A percentile compares a stretch with the other conserved stretches of the same genome.
phyloP scores from a whole-genome alignment of 2,113 vertebrate species.

The Epinephelus cyanopodus region DNA sequence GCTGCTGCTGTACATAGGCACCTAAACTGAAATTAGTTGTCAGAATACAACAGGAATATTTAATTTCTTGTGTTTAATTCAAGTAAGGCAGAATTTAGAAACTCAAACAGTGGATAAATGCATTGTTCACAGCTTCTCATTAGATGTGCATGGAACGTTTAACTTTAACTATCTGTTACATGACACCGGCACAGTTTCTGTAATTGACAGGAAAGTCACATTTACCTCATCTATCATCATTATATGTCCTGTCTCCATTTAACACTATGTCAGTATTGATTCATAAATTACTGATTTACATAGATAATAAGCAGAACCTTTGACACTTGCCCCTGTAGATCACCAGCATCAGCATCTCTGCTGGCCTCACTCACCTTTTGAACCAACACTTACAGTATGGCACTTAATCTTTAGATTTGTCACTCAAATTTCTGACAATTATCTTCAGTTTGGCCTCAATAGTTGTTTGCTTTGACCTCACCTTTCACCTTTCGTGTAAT shows the following conservation, averaged over 20 bases:
- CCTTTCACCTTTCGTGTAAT: constrained; percentile 53
- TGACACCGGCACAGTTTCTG: not conserved
- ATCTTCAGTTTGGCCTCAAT: not conserved
- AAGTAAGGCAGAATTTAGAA: not conserved
- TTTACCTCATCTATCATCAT: constrained; percentile 39
- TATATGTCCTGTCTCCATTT: constrained; percentile 1
- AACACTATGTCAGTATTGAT: constrained; percentile 20
- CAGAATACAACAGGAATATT: constrained; percentile 17
- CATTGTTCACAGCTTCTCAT: not conserved
- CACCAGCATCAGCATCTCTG: constrained; percentile 22
- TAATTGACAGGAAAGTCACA: not conserved
- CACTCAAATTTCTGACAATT: constrained; percentile 33
- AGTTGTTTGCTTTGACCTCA: constrained; percentile 46
- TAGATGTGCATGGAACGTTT: not conserved
- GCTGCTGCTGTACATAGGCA: not conserved
- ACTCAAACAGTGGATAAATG: not conserved
- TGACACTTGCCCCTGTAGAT: constrained; percentile 19
- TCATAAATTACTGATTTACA: constrained; percentile 38
- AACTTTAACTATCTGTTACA: not conserved
- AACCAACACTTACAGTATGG: constrained; percentile 9
- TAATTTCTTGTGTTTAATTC: constrained; percentile 12
- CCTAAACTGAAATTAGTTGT: constrained; percentile 21
- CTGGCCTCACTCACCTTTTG: constrained; percentile 49
- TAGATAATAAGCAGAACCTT: constrained; percentile 16
- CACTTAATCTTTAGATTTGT: constrained; percentile 34